phyloP scores from a whole-genome alignment of 2,113 vertebrate species.

The Petromus typicus region DNA sequence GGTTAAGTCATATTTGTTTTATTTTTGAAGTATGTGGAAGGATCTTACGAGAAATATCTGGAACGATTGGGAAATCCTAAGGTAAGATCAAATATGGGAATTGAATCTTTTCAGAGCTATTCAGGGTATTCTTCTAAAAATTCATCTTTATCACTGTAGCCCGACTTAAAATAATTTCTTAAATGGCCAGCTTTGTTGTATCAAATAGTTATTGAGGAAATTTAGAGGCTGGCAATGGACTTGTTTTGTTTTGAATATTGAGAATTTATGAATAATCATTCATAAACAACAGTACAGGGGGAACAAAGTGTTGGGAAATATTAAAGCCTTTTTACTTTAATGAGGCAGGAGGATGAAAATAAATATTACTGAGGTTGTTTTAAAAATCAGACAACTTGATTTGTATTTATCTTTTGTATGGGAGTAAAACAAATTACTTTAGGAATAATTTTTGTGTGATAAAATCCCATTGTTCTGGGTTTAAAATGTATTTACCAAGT shows the following conservation, averaged over 20 bases:
- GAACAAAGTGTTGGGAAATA: constrained; percentile 1
- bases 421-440: background rate
- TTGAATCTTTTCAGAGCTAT: constrained; percentile 67
- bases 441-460: constrained; percentile 43
- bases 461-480: constrained; percentile 43
- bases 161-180: constrained; percentile 23
- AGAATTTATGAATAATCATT: constrained; percentile 48
- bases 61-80: constrained; percentile 95
- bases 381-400: background rate
- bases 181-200: constrained; percentile 62
- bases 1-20: constrained; percentile 74
- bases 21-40: constrained; percentile 94
- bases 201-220: constrained; percentile 41
- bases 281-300: background rate
- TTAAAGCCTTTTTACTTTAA: constrained; percentile 52
- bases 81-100: constrained; percentile 85
- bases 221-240: constrained; percentile 34
- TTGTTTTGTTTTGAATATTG: constrained; percentile 58
- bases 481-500: constrained; percentile 59
- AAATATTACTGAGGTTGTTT: constrained; percentile 18
- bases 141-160: constrained; percentile 31
- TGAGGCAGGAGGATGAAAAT: background rate
- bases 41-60: constrained; percentile 97
- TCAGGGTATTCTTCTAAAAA: constrained; percentile 47
- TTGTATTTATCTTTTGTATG: constrained; percentile 54